These are phyloP conservation scores for Chalcis sispes DNA, from an alignment of 2,888 invertebrate genomes.

Conservation along the genomic window DNA sequence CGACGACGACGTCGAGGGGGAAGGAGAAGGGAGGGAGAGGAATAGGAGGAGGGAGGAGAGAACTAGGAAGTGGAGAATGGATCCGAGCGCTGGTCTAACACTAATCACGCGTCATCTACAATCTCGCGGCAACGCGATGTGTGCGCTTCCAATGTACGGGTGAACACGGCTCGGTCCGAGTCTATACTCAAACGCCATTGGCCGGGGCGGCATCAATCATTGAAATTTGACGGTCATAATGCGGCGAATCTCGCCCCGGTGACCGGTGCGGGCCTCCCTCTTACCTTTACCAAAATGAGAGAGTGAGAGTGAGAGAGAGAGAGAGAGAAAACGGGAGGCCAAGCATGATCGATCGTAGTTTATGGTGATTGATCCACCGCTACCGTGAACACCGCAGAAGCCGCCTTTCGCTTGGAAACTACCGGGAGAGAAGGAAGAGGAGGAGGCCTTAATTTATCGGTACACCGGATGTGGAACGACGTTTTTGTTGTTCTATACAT, in stretches of 20 bases:
- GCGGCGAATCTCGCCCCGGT: slow-evolving; percentile 66
- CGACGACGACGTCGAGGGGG: background rate
- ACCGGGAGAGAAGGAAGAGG: background rate
- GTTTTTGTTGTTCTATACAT: background rate
- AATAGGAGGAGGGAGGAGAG: no score
- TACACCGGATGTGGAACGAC: no score
- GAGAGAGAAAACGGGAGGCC: background rate
- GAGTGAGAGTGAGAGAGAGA: no score
- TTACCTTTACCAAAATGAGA: no score
- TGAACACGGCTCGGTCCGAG: background rate
- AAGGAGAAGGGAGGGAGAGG: slow-evolving; percentile 34
- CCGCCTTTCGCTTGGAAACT: background rate
- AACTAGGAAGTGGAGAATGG: background rate
- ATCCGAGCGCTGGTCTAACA: background rate
- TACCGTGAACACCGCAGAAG: slow-evolving; percentile 54
- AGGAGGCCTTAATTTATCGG: slow-evolving; percentile 1
- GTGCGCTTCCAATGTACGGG: background rate
- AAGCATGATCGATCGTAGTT: slow-evolving; percentile 68
- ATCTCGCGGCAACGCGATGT: slow-evolving; percentile 25
- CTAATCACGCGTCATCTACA: slow-evolving; percentile 44
- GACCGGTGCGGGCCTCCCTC: slow-evolving; percentile 54
- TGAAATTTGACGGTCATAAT: slow-evolving; percentile 70
- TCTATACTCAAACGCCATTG: no score
- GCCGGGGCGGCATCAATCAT: slow-evolving; percentile 69
- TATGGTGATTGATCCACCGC: slow-evolving; percentile 65